Evolutionary conservation across 2,888 invertebrate genomes (phyloP), one percentile per base, ranked within the genome.

Genomic region (Augochlorella aurata): DNA sequence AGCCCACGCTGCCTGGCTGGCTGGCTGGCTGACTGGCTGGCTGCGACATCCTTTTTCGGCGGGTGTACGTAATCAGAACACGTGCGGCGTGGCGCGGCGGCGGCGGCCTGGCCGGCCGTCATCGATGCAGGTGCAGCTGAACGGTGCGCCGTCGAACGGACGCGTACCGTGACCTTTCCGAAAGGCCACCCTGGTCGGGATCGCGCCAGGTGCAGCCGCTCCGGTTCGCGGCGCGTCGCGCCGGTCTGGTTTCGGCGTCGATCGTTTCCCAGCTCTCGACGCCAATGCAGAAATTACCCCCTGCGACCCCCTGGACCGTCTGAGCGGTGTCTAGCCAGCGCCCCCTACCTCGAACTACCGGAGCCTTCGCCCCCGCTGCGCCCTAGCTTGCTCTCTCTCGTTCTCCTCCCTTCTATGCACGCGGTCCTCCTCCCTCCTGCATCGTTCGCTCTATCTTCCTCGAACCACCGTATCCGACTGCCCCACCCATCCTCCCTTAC

Each of bases 251-350:
- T 63, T 49, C 77, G 79, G 77, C 52, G 63, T 66, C 84, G 79
- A 75, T 68, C 74, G 77, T 78, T 82, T 83, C 72, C 81, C 79
- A 70, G 85, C 84, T 80, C 79, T 83, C 89, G 88, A 90, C 91
- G 92, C 91, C 91, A 90, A 85, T 90, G 90, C 80, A 88, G 83
- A 87, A 90, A 90, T 90, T 89, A 91, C 88, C 91, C 90, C 90
- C 89, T 90, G 87, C 89, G 89, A 89, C 90, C 90, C 91, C 91
- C 92, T 90, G 91, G 92, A 92, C 92, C 91, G 93, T 93, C 94
- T 92, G 93, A 93, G 93, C 93, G 94, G 92, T 94, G 94, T 93
- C 94, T 93, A 93, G 94, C 92, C 93, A 91, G 92, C 92, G 89
- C 90, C 91, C 94, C 92, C 93, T 93, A 92, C 93, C 92, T 92